Base-by-base conservation (phyloP, 1,140 invertebrate species). In the Harpegnathos saltator region DNA sequence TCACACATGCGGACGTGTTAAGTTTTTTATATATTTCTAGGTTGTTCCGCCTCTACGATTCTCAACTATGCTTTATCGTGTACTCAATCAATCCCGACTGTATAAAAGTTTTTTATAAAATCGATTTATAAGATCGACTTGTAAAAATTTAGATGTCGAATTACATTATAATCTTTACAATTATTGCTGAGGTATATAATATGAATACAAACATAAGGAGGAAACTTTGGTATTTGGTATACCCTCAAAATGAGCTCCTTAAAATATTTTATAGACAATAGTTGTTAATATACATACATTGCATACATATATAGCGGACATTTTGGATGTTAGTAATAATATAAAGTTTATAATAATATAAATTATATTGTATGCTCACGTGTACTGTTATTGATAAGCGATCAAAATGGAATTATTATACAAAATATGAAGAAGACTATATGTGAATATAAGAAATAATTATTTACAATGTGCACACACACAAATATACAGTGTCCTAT, bases 291-390 rank as follows among this genome's bases (percentile, higher is more conserved):
- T 33, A 5, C 29, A 33, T 5, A 44, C 38, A 44, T 44, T 44
- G 11, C 11, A 44, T 44, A 44, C 29, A 14, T n/a, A 61, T 15
- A 48, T 50, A 56, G 33, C 33, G 58, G 24, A 59, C 29, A 61
- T 38, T 19, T 3, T 19, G 54, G n/a, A 44, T 77, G 33, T 73
- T 73, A 78, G 68, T 68, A 68, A 80, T 29, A 75, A 68, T 69
- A 11, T 65, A 75, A 75, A 73, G 33, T n/a, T n/a, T n/a, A n/a
- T n/a, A n/a, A n/a, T n/a, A n/a, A n/a, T n/a, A 69, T 50, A 44
- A 1, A 22, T 58, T 83, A 44, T 83, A 48, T 54, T 4, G 56
- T 62, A 52, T 38, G 63, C 69, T 48, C 58, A 61, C 29, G 29
- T 66, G 9, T 74, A 52, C 4, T 44, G 56, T 80, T 66, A 65